Base-by-base conservation (phyloP, 2,888 invertebrate genomes). In the Caenorhabditis sp. region DNA sequence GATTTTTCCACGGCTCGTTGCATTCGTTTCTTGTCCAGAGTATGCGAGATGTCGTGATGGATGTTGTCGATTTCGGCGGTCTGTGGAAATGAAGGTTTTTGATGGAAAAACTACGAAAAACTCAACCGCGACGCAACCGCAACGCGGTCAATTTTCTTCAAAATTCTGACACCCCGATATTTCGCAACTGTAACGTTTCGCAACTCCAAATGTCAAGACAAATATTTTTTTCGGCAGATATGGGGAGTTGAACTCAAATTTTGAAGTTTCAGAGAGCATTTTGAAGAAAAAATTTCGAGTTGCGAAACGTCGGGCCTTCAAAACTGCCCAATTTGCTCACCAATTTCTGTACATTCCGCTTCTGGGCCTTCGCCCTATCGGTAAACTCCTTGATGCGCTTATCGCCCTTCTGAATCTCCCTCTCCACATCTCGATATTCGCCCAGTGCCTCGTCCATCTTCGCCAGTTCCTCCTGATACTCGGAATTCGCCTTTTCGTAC, bases 371-470 rank as follows among this genome's bases (percentile, higher is more conserved):
- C 0, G 22, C 11, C 13, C 51, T 18, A 2, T 53, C 55, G 0
- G 40, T 40, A 18, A 47, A 51, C 15, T 53, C 55, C 13, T 58
- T 44, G 13, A 67, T 64, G 0, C 44, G 18, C 4, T 26, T 24
- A 20, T 62, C 32, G 8, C 32, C 6, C 24, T 50, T 22, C 2
- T 51, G 24, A 53, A 64, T 64, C 37, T 26, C 22, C 1, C 13
- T 24, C 8, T 80, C 61, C 1, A 61, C 47, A 32, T 60, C 15
- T 13, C 22, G 20, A 53, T 55, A 70, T n/a, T 76, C 67, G 8
- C 26, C 58, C 47, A 71, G 47, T 8, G 51, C 58, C 13, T 53
- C 50, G 40, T 77, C 77, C 24, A 35, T 58, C 28, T 64, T 69
- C 18, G 61, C 37, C 53, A 47, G 3, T 40, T 83, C 65, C 1